phyloP scores from a whole-genome alignment of 2,113 vertebrate genomes.

The Anser cygnoides region DNA sequence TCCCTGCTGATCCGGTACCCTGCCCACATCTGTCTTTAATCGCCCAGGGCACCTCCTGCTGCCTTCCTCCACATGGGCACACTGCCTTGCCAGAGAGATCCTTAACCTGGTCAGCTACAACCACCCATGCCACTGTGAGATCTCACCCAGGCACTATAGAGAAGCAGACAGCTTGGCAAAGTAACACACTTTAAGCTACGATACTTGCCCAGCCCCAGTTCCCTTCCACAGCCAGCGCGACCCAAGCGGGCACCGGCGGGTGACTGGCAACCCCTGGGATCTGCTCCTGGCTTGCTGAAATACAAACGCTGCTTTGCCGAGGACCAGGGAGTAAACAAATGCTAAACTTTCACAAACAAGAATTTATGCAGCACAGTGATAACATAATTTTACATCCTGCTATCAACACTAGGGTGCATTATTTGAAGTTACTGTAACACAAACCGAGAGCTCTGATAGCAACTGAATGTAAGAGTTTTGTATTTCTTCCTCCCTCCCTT shows the following conservation, averaged over 20 bases:
- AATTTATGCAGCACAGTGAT: not conserved
- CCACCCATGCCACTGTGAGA: not conserved
- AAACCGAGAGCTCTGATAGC: not conserved
- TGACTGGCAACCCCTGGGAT: not conserved
- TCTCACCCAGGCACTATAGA: not conserved
- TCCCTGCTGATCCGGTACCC: not conserved
- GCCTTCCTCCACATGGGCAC: constrained; percentile 17
- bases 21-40: constrained; percentile 39
- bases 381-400: not conserved
- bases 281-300: not conserved
- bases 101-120: not conserved
- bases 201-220: not conserved
- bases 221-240: not conserved
- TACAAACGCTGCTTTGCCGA: not conserved
- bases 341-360: not conserved
- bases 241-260: not conserved
- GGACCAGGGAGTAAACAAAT: not conserved
- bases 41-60: constrained; percentile 66
- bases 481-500: not conserved
- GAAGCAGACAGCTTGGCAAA: not conserved
- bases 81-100: not conserved
- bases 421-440: not conserved
- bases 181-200: not conserved
- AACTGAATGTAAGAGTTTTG: not conserved
- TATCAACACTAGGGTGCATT: not conserved